These are phyloP conservation scores for Andrena cerasifolii DNA, from an alignment of 1,140 invertebrate genomes.

Conservation along the genomic window DNA sequence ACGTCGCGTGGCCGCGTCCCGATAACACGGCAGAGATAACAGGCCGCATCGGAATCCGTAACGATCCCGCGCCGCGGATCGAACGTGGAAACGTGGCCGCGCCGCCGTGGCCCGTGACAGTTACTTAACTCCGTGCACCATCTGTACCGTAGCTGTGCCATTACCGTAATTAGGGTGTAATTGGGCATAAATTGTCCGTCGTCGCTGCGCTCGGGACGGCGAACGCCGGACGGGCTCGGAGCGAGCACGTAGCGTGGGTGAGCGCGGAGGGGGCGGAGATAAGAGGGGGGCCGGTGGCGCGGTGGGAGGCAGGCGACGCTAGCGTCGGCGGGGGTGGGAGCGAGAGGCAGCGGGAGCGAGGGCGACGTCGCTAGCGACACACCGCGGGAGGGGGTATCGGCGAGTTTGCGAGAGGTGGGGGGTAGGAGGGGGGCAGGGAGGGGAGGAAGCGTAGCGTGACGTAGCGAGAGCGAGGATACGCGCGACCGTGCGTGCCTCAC, in stretches of 20 bases:
- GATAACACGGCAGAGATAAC: too few species aligned
- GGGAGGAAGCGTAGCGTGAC: conserved; percentile 41
- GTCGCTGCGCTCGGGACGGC: conserved; percentile 34
- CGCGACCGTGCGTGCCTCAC: conserved; percentile 44
- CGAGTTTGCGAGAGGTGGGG: background rate
- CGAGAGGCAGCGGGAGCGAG: conserved; percentile 51
- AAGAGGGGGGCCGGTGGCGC: conserved; percentile 32
- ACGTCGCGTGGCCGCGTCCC: too few species aligned
- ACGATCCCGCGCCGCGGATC: conserved; percentile 9
- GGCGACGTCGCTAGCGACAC: background rate
- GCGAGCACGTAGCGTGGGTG: too few species aligned
- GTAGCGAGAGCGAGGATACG: conserved; percentile 40
- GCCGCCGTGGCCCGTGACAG: conserved; percentile 60
- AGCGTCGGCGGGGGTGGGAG: conserved; percentile 35
- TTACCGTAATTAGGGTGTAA: conserved; percentile 74
- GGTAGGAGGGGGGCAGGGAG: conserved; percentile 9
- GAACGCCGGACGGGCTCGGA: background rate
- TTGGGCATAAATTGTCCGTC: conserved; percentile 72
- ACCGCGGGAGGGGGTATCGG: background rate
- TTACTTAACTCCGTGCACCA: conserved; percentile 72
- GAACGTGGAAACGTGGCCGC: background rate
- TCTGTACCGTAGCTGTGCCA: conserved; percentile 68
- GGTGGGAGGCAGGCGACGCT: background rate
- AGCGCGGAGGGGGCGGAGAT: conserved; percentile 47
- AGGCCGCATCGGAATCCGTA: too few species aligned